These are phyloP conservation scores for Cairina moschata DNA, from an alignment of 2,113 vertebrate genomes.

Conservation along the genomic window DNA sequence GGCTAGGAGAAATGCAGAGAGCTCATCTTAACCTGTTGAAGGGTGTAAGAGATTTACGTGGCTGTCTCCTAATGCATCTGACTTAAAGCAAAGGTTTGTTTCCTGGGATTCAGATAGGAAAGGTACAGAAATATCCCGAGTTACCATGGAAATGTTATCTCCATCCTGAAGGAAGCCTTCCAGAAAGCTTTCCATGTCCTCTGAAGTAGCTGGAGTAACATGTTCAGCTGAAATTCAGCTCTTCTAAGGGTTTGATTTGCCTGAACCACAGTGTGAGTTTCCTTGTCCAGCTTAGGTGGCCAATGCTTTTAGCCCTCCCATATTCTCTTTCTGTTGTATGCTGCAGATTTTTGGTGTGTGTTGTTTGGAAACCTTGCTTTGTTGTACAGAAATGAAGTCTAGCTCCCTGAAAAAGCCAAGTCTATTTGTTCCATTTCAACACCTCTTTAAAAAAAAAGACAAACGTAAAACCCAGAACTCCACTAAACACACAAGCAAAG, in stretches of 20 bases:
- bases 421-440: not conserved
- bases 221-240: not conserved
- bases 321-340: not conserved
- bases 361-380: not conserved
- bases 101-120: not conserved
- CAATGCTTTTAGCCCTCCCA: not conserved
- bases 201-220: not conserved
- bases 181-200: not conserved
- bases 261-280: not conserved
- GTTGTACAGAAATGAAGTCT: not conserved
- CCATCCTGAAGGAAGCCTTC: not conserved
- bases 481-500: not conserved
- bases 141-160: not conserved
- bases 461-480: not conserved
- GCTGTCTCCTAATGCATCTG: not conserved
- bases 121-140: too few relatives aligned
- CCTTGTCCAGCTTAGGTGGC: not conserved
- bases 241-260: not conserved
- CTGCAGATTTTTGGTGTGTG: not conserved
- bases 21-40: not conserved
- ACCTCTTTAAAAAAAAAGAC: too few relatives aligned
- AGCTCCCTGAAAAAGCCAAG: not conserved
- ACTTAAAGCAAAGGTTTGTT: rapidly evolving
- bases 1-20: not conserved
- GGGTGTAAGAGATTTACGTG: not conserved